A percentile compares a stretch with the other conserved stretches of the same genome.
These are phyloP conservation scores for Hydractinia echinata DNA, from an alignment of 30 jellyfish, hydroid and myxozoan genomes.

Conservation along the genomic window DNA sequence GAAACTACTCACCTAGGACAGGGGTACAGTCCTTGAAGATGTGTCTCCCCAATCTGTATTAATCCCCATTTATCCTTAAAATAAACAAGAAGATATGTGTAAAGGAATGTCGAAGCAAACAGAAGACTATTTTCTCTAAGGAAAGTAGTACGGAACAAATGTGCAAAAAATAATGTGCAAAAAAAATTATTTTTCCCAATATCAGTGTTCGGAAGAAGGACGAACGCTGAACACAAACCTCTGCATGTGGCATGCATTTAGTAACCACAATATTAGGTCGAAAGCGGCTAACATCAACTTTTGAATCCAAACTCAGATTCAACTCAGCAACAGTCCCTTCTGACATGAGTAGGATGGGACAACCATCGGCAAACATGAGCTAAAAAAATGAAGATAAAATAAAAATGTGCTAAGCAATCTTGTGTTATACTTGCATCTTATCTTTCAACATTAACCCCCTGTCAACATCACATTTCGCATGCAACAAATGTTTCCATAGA, in stretches of 20 bases:
- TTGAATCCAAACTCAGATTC: background rate
- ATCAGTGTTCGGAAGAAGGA: background rate
- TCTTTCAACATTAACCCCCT: too few relatives aligned
- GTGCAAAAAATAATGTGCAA: background rate
- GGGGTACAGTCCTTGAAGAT: slow-evolving; percentile 21
- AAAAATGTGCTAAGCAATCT: background rate
- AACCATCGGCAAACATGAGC: slow-evolving; percentile 44
- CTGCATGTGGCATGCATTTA: slow-evolving; percentile 32
- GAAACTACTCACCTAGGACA: slow-evolving; percentile 18
- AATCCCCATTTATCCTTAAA: slow-evolving; percentile 29
- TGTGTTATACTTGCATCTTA: background rate
- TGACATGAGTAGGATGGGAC: slow-evolving; percentile 36
- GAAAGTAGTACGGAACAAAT: background rate
- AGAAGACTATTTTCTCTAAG: background rate
- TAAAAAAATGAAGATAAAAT: background rate
- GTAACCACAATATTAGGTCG: slow-evolving; percentile 38
- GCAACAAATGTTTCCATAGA: background rate
- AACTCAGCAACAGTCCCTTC: slow-evolving; percentile 25
- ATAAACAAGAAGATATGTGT: background rate
- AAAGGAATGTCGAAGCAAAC: background rate
- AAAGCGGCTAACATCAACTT: slow-evolving; percentile 9
- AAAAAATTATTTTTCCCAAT: background rate
- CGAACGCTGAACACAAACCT: background rate
- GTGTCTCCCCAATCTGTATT: slow-evolving; percentile 20
- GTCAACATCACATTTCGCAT: background rate